Evolutionary conservation across 2,888 invertebrate species (phyloP), one percentile per base, ranked within the genome.

Genomic region (Ornithoptera priamus): DNA sequence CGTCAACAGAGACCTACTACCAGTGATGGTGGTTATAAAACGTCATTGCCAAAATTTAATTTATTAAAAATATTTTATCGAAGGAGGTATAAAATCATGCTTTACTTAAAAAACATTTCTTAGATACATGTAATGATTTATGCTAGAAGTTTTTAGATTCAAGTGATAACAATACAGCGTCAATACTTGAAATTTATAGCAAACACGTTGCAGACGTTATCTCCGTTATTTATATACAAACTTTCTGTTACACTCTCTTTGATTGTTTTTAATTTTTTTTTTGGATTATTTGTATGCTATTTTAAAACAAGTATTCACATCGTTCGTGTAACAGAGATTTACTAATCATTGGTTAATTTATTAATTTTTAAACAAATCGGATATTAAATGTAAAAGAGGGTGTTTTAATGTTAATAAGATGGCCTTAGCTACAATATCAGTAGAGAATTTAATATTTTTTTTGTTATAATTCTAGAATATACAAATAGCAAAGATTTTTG

Each of bases 101-200:
- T 15, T 17, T 10, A 56, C 20, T 56, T 56, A 20, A 57, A 57
- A 57, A 57, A 8, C 8, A 57, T 5, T 57, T 65, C 58, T 39
- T 58, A 57, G 57, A 7, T 20, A 57, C n/a, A 20, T 20, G 50
- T 50, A 36, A 46, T 58, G 58, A 65, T 65, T 65, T 65, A 65
- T 65, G 65, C 7, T 8, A 22, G 24, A 59, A 65, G 65, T 65
- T 65, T 65, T 18, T 4, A 65, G 64, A 65, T 65, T 57, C 57
- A 24, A 65, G 24, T 65, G 57, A 58, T 65, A 58, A 18, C 24
- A 46, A 58, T 46, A 18, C 58, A 46, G 58, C 65, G 65, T 65
- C 65, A 57, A 65, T 65, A 65, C 57, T 65, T 65, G 24, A 17
- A 65, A 59, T 18, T 42, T 20, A 39, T 7, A 17, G 56, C 42